Evolutionary conservation across 2,888 invertebrate species (phyloP), one percentile per base, ranked within the genome.

Genomic region (Agonopterix heracliana): DNA sequence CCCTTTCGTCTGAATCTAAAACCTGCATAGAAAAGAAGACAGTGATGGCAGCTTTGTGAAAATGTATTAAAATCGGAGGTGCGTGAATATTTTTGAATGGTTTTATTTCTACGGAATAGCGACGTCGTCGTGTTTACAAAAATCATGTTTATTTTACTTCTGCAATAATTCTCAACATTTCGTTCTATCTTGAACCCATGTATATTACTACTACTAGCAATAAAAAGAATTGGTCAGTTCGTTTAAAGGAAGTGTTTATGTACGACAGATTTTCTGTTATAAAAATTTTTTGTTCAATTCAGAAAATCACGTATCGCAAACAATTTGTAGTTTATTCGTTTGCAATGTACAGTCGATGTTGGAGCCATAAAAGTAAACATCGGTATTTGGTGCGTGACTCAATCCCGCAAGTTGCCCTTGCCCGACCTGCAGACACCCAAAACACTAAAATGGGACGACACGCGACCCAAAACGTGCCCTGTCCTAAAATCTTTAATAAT

Each of bases 21-120:
- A 68, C 62, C 59, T 59, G 61, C 60, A 61, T 57, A 59, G 59
- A 60, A 53, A 58, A 63, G 63, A 58, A 70, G 66, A 64, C 66
- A 66, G 64, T 68, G 71, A 71, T 63, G 68, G 67, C 66, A 65
- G 45, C 68, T 69, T 72, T 66, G 67, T 71, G 70, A 74, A 78
- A 77, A 79, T 79, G 68, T 75, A 78, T 74, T 78, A 35, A 44
- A 45, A 46, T 34, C n/a, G 71, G 64, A 67, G 68, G 64, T 67
- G 70, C 64, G 65, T 66, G 63, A 69, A 66, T 68, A 68, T 63
- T 68, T 68, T 74, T 46, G 66, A 75, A 80, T 73, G 73, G 71
- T 68, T 26, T 26, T 26, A 26, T 26, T 26, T 26, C 26, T 26
- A 26, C 26, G 26, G 26, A 26, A 26, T 26, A 17, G 17, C 17